phyloP scores from a whole-genome alignment of 2,113 vertebrate genomes.

The Thunnus maccoyii region DNA sequence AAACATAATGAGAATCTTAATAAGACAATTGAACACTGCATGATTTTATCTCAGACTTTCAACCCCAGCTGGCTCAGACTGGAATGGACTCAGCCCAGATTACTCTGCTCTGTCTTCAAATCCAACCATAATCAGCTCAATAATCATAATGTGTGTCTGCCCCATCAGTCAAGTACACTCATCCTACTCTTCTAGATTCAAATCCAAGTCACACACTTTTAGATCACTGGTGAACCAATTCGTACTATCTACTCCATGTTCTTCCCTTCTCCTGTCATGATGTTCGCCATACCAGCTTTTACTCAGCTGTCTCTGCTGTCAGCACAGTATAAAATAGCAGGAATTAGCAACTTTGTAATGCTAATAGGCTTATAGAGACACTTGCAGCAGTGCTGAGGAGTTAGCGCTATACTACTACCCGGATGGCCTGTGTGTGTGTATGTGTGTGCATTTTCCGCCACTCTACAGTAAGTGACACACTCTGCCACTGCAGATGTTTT shows the following conservation, averaged over 20 bases:
- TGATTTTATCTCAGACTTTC: no score
- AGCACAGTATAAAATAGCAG: slow-evolving; percentile 19
- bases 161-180: no score
- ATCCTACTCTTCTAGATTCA: background rate
- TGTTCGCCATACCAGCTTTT: slow-evolving; percentile 2
- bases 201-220: background rate
- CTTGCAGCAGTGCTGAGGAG: slow-evolving; percentile 30
- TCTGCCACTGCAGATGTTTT: slow-evolving; percentile 61
- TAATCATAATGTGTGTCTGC: background rate
- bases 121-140: no score
- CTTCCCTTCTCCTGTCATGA: background rate
- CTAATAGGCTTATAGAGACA: slow-evolving; percentile 52
- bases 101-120: background rate
- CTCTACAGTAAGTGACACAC: slow-evolving; percentile 47
- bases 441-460: slow-evolving; percentile 19
- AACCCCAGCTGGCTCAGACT: background rate
- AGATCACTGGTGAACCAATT: background rate
- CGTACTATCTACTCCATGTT: slow-evolving; percentile 4
- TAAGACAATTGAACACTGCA: no score
- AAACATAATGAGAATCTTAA: background rate
- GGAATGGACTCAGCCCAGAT: background rate
- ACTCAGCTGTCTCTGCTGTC: slow-evolving; percentile 34
- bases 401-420: slow-evolving; percentile 24
- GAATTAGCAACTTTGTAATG: slow-evolving; percentile 52
- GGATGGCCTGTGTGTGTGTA: background rate